Evolutionary conservation across 2,113 vertebrate species (phyloP), one percentile per base, ranked within the genome.

Genomic region (Pterocles orientalis): DNA sequence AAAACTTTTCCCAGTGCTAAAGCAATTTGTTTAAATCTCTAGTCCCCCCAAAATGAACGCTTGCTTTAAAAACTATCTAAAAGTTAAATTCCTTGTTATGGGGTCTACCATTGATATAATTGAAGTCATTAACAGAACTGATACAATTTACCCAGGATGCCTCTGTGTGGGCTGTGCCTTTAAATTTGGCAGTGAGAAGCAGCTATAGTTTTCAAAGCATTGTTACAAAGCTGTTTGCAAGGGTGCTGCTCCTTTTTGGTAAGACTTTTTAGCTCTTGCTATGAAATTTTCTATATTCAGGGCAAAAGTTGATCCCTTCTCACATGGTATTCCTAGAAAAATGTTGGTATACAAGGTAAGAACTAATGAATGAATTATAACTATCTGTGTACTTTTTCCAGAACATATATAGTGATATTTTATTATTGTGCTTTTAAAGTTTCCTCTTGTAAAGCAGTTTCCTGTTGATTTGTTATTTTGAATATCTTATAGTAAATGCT

Each of bases 291-390:
- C 20, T 62, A 0, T 76, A 19, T 28, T 80, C 15, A 4, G 31
- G 33, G 15, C 9, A 56, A 66, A 86, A 61, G 54, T 3, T 56
- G 10, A 16, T 66, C 5, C 6, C 2, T 47, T 75, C 11, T 88
- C 15, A 13, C 0, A 0, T 24, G 12, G 10, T 68, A 12, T 28
- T 78, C 5, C 25, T 68, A 2, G 5, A 26, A 48, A 65, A 24
- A 34, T 9, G 12, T 43, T 56, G 4, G 26, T 5, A 17, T 36
- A 25, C 16, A 4, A 19, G 17, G 26, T 33, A 66, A 26, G 14
- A 75, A n/a, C 10, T 61, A 48, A 28, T 16, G 6, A 62, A 58
- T 47, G 23, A 36, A 12, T 50, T 82, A 12, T 31, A 36, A 39
- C 2, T 39, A 6, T 11, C 18, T 53, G 13, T 62, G 25, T 45